Evolutionary conservation across 2,888 invertebrate genomes (phyloP).

Genomic region (Dasypolia templi): DNA sequence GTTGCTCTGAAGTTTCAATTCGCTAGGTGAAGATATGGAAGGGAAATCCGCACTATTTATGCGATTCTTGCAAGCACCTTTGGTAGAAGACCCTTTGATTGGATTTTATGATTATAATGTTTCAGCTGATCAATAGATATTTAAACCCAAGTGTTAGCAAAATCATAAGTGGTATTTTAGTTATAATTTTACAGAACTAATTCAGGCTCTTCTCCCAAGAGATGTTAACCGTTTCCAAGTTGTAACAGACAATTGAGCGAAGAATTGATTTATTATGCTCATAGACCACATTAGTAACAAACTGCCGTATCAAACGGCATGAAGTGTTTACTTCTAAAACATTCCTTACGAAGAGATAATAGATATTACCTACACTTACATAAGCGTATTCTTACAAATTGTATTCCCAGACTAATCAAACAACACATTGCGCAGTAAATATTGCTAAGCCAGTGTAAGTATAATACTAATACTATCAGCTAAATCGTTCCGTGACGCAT

Average conservation of each 20-base stretch:
- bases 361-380: not conserved
- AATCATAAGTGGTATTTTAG: not conserved
- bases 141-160: not conserved
- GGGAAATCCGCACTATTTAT: too few relatives aligned
- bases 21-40: not conserved
- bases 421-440: constrained; percentile 17
- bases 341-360: not conserved
- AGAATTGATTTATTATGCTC: constrained; percentile 20
- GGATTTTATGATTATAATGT: not conserved
- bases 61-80: not conserved
- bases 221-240: not conserved
- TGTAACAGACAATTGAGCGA: constrained; percentile 12
- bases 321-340: not conserved
- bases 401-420: not conserved
- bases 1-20: constrained; percentile 20
- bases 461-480: constrained; percentile 41
- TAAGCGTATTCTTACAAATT: not conserved
- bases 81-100: not conserved
- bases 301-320: constrained; percentile 24
- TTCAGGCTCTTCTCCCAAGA: not conserved
- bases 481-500: constrained; percentile 43
- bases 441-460: constrained; percentile 16
- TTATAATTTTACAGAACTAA: not conserved
- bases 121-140: not conserved
- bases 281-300: not conserved